Base-by-base conservation (phyloP, 2,113 vertebrate species). In the Nycticebus coucang region DNA sequence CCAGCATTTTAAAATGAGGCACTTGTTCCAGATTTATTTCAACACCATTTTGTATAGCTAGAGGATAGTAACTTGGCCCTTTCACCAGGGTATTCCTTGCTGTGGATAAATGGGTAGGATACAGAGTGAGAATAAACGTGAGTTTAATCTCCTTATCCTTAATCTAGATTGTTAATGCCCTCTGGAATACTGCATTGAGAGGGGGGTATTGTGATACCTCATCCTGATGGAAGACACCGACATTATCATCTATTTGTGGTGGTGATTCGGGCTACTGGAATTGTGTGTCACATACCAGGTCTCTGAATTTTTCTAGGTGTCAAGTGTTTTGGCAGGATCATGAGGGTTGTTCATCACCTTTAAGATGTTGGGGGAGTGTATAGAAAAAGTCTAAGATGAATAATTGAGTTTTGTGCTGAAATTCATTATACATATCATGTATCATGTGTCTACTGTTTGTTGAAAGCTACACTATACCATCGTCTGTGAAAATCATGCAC, bases 401-500 rank as follows among this genome's bases (percentile, higher is more conserved):
- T 35, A 55, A 3, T 8, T 85, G 7, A 24, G 7, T 82, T 85
- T 96, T 92, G 33, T 92, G 59, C 81, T 77, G 53, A 64, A 60
- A 50, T 45, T 66, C 35, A 50, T 33, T 18, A 45, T 35, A 24
- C 85, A 1, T 74, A 50, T 69, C 53, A 45, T 83, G 17, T 50
- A 83, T 53, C 26, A 60, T 21, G 57, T 22, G 57, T 77, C 30
- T 33, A n/a, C 28, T 72, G 2, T 91, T 33, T 93, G 33, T 28
- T 5, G 78, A 78, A 41, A 35, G 68, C 4, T 78, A 18, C 66
- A 26, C 8, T 69, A 12, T 59, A 24, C 13, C 22, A 35, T 77
- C 84, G n/a, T 80, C 79, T 89, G n/a, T 93, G 75, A 80, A 95
- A 91, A 93, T 75, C 50, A 12, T 92, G 81, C 10, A 30, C 68